phyloP scores from a whole-genome alignment of 2,888 invertebrate genomes.

The Eilema sororculum region DNA sequence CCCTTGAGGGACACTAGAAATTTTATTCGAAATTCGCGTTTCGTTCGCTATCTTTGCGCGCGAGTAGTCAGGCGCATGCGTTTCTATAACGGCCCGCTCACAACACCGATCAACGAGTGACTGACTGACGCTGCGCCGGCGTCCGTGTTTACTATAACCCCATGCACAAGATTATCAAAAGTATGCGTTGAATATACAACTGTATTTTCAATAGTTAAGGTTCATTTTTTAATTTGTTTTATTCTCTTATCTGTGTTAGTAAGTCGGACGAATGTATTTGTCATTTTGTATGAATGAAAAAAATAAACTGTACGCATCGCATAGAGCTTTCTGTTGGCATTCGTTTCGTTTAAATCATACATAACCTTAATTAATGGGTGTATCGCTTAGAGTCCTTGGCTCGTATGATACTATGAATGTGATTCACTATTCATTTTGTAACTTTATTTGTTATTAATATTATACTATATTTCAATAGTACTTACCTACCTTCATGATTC shows the following conservation, averaged over 20 bases:
- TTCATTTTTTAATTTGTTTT: conserved; percentile 41
- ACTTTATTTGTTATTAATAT: conserved; percentile 32
- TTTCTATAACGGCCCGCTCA: conserved; percentile 70
- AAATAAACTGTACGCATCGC: conserved; percentile 77
- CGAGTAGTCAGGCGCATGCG: conserved; percentile 70
- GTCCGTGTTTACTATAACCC: conserved; percentile 82
- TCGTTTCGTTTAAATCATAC: conserved; percentile 79
- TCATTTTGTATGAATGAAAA: conserved; percentile 84
- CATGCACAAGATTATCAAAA: conserved; percentile 76
- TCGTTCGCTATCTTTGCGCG: conserved; percentile 67
- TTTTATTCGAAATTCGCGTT: conserved; percentile 67
- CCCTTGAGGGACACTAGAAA: conserved; percentile 69
- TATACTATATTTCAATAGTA: conserved; percentile 16
- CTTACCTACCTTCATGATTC: conserved; percentile 21
- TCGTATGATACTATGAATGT: conserved; percentile 56
- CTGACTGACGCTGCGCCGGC: conserved; percentile 71
- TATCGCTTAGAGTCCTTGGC: conserved; percentile 66
- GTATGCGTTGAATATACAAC: conserved; percentile 58
- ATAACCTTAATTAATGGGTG: conserved; percentile 85
- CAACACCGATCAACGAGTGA: conserved; percentile 73
- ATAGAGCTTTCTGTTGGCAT: conserved; percentile 81
- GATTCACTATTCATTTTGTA: conserved; percentile 63
- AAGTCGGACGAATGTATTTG: conserved; percentile 82
- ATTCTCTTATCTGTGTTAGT: conserved; percentile 79
- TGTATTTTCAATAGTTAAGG: conserved; percentile 34